phyloP scores from a whole-genome alignment of 2,797 vertebrate species.

The Carcharodon carcharias region DNA sequence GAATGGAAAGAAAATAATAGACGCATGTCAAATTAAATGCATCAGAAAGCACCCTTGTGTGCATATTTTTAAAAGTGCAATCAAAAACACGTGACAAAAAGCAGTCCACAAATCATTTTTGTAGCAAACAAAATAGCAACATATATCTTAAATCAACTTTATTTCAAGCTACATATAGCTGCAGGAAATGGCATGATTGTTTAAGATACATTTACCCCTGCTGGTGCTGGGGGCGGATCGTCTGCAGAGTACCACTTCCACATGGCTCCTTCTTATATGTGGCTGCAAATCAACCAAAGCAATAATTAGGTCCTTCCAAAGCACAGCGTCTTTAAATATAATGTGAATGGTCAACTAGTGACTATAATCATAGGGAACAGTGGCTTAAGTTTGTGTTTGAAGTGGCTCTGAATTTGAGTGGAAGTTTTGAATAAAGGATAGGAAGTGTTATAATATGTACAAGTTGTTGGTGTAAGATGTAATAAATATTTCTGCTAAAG shows the following conservation, averaged over 20 bases:
- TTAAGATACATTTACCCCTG: constrained; percentile 59
- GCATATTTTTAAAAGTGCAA: neutral
- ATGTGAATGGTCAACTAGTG: neutral
- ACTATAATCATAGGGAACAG: neutral
- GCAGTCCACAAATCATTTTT: neutral
- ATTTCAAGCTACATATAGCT: neutral
- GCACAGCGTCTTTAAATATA: neutral
- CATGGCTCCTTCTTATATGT: constrained; percentile 57
- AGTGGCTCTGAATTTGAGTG: neutral
- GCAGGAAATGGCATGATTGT: neutral
- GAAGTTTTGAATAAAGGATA: neutral
- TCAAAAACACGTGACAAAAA: neutral
- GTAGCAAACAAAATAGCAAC: neutral
- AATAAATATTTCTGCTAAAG: neutral
- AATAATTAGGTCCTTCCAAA: constrained; percentile 15
- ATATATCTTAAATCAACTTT: neutral
- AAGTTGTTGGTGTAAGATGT: neutral
- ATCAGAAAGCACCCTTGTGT: neutral
- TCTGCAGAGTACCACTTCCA: constrained; percentile 78
- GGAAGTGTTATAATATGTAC: neutral
- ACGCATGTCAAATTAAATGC: neutral
- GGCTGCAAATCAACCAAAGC: constrained; percentile 24
- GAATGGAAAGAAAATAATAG: neutral
- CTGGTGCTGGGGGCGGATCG: constrained; percentile 59
- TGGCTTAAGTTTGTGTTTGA: neutral